Evolutionary conservation across 2,113 vertebrate genomes (phyloP).

Genomic region (Melanostigma gelatinosum): DNA sequence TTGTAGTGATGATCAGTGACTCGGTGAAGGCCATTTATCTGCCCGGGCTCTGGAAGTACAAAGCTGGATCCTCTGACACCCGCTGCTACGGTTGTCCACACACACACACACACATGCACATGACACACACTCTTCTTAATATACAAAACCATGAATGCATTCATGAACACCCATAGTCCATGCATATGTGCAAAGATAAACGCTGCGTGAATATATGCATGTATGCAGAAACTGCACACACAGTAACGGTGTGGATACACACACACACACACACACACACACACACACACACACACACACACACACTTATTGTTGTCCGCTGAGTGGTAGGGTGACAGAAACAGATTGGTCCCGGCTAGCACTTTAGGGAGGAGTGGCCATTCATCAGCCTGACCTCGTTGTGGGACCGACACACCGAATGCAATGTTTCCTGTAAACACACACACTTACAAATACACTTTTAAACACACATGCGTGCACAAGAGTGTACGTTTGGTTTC

Average conservation of each 20-base stretch:
- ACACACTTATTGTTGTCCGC: slow-evolving; percentile 26
- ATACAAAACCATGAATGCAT: slow-evolving; percentile 16
- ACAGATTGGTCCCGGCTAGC: slow-evolving; percentile 53
- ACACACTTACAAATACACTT: slow-evolving; percentile 19
- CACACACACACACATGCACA: background rate
- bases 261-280: background rate
- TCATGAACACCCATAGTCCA: background rate
- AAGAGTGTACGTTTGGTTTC: background rate
- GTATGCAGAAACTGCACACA: background rate
- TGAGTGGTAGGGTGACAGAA: slow-evolving; percentile 36
- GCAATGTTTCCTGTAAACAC: slow-evolving; percentile 14
- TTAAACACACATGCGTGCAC: background rate
- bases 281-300: background rate
- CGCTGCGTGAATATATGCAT: slow-evolving; percentile 14
- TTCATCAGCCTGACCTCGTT: slow-evolving; percentile 72
- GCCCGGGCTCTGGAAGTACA: slow-evolving; percentile 42
- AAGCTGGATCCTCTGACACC: slow-evolving; percentile 50
- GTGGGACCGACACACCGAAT: slow-evolving; percentile 56
- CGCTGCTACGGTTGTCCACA: slow-evolving; percentile 45
- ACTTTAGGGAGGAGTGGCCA: slow-evolving; percentile 39
- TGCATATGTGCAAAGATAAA: slow-evolving; percentile 4
- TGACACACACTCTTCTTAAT: slow-evolving; percentile 15
- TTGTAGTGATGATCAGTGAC: slow-evolving; percentile 64
- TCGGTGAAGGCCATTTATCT: slow-evolving; percentile 42
- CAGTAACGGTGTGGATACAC: too few species aligned